phyloP scores from a whole-genome alignment of 2,113 vertebrate species.

The Ranitomeya variabilis region DNA sequence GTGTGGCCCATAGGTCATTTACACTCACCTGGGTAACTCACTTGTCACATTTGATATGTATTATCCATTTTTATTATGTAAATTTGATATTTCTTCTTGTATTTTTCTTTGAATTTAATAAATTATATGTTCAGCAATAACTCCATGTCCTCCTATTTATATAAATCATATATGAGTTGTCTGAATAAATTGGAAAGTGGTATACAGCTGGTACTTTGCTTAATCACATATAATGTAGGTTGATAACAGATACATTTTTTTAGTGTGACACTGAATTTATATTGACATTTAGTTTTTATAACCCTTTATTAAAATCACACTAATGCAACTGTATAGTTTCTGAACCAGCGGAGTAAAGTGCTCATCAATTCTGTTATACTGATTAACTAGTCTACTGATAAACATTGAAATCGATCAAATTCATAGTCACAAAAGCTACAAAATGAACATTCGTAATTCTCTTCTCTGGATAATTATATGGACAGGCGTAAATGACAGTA shows the following conservation, averaged over 20 bases:
- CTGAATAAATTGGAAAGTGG: too few relatives aligned
- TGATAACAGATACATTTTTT: neutral
- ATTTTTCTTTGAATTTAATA: too few relatives aligned
- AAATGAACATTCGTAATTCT: neutral
- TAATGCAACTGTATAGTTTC: neutral
- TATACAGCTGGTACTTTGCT: too few relatives aligned
- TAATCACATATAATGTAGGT: neutral
- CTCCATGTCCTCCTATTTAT: too few relatives aligned
- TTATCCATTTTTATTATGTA: too few relatives aligned
- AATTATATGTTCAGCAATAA: too few relatives aligned
- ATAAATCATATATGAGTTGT: too few relatives aligned
- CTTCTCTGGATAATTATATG: neutral
- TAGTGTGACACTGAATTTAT: neutral
- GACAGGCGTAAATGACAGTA: neutral
- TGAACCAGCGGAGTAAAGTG: neutral
- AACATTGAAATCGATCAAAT: neutral
- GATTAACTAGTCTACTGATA: too few relatives aligned
- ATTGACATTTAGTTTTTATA: neutral
- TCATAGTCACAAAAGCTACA: neutral
- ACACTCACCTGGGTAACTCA: too few relatives aligned
- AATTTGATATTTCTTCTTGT: too few relatives aligned
- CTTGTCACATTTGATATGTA: too few relatives aligned
- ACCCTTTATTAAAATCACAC: neutral
- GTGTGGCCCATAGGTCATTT: too few relatives aligned
- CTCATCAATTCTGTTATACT: neutral